Evolutionary conservation across 2,113 vertebrate genomes (phyloP).

Genomic region (Coptodon rendalli): DNA sequence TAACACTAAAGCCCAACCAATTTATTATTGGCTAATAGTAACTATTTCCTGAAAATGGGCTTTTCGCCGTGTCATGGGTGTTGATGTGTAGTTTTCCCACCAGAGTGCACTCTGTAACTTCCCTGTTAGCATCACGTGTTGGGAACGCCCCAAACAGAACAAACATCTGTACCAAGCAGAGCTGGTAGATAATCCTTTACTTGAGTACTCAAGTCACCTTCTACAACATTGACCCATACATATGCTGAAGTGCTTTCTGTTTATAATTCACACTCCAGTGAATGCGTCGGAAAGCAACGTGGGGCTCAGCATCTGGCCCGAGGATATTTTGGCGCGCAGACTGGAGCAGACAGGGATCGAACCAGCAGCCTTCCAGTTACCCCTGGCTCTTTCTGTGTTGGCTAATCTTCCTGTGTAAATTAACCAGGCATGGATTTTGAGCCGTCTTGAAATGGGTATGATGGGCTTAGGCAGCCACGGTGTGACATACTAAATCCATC

Average conservation of each 20-base stretch:
- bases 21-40: not conserved
- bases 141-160: not conserved
- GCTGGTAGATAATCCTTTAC: not conserved
- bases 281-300: not conserved
- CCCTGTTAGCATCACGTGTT: not conserved
- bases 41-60: not conserved
- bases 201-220: not conserved
- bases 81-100: not conserved
- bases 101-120: not conserved
- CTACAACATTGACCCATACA: not conserved
- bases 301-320: no score
- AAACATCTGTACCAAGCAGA: not conserved
- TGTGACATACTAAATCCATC: not conserved
- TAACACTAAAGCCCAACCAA: not conserved
- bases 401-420: not conserved
- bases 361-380: not conserved
- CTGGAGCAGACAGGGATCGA: not conserved
- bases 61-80: not conserved
- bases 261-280: not conserved
- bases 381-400: not conserved
- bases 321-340: not conserved
- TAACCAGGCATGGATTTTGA: not conserved
- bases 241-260: not conserved
- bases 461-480: not conserved
- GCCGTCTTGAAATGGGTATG: not conserved